Evolutionary conservation across 2,888 invertebrate genomes (phyloP).

Genomic region (Formica aserva): DNA sequence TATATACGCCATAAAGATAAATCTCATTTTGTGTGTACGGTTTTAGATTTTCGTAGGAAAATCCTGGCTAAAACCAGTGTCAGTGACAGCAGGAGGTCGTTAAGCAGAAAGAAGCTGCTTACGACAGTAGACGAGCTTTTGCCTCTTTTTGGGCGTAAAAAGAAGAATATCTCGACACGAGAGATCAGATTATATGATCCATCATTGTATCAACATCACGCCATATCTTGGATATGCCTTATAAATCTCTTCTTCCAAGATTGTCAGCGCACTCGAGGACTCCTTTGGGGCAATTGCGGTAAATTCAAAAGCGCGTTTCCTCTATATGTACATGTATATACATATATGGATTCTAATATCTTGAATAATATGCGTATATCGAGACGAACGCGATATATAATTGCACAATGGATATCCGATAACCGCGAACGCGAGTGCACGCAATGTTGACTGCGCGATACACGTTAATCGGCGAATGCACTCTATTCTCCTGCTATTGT

Average conservation of each 20-base stretch:
- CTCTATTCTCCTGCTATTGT: slow-evolving; percentile 59
- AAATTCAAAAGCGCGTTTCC: background rate
- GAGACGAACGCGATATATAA: slow-evolving; percentile 1
- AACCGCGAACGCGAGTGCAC: slow-evolving; percentile 20
- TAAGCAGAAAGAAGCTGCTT: slow-evolving; percentile 54
- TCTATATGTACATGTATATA: background rate
- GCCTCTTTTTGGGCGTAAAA: slow-evolving; percentile 1
- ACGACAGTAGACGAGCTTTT: slow-evolving; percentile 21
- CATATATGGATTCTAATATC: background rate
- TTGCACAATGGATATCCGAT: slow-evolving; percentile 20
- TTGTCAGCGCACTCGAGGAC: background rate
- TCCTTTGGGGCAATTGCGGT: background rate
- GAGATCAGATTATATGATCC: slow-evolving; percentile 22
- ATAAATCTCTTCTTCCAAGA: background rate
- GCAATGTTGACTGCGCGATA: slow-evolving; percentile 51
- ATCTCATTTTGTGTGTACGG: background rate
- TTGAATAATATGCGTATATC: background rate
- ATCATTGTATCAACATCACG: background rate
- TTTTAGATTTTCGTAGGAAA: slow-evolving; percentile 59
- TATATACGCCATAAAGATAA: background rate
- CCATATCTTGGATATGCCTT: background rate
- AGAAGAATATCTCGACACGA: slow-evolving; percentile 44
- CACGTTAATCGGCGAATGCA: slow-evolving; percentile 67
- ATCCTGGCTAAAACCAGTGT: slow-evolving; percentile 55
- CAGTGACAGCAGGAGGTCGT: slow-evolving; percentile 70